Evolutionary conservation across 2,113 vertebrate species (phyloP), one percentile per base, ranked within the genome.

Genomic region (Cacatua alba): DNA sequence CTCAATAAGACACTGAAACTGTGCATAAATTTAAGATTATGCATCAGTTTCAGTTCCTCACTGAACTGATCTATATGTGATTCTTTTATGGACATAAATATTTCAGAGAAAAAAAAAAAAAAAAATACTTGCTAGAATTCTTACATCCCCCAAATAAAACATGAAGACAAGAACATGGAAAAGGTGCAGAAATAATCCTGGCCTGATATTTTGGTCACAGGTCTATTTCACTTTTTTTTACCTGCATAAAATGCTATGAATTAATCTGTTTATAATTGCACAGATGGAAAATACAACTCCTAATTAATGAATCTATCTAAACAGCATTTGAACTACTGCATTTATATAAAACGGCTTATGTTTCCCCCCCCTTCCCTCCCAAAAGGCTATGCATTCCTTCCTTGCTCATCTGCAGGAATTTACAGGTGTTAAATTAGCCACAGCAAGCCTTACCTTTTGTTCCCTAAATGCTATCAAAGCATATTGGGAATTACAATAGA

Each of bases 361-460:
- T 37, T 37, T 37, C 37, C 37, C 37, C 37, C 43, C 28, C 7
- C 26, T 37, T 37, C 12, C 9, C 35, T 84, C 83, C 79, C 90
- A 75, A 88, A 94, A 85, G 86, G 29, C 43, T 57, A 35, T 13
- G 26, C 18, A 51, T 86, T 82, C 65, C 90, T 94, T 88, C 69
- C 67, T 92, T 90, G n/a, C 71, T 92, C 70, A 79, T 96, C 94
- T 90, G 59, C 60, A 94, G 89, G 91, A 96, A 92, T 94, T 94
- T 96, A 93, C 91, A 97, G 92, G 92, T 97, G 95, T 94, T 94
- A 96, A 95, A 97, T 97, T 96, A 97, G 41, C 82, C 63, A 91
- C 2, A 0, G 80, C 80, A 96, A 95, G 78, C 57, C 76, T 95
- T 93, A 76, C 82, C 49, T 88, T 96, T 97, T 92, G 79, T 94